These are phyloP conservation scores for Troglohyphantes excavatus DNA, from an alignment of 2,888 invertebrate species.

Conservation along the genomic window DNA sequence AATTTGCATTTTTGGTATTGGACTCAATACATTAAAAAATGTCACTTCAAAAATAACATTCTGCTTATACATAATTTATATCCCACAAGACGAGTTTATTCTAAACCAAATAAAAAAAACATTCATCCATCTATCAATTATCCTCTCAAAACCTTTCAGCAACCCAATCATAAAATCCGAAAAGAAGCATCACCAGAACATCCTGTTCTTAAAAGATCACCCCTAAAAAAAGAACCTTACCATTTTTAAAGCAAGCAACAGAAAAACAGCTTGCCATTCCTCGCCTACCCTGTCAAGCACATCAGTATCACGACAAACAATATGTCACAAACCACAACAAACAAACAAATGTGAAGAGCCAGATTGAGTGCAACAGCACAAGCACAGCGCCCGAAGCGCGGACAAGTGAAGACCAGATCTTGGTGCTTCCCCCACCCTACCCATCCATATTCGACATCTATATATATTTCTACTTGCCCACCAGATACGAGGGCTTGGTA, in stretches of 20 bases:
- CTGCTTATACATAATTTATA: too few species aligned
- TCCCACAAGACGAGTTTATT: too few species aligned
- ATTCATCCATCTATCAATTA: too few species aligned
- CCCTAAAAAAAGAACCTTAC: background rate
- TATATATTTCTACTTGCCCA: background rate
- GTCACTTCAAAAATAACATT: too few species aligned
- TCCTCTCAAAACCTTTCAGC: background rate
- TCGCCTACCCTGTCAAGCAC: conserved; percentile 46
- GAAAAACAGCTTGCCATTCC: background rate
- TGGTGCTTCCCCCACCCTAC: background rate
- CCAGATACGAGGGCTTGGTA: background rate
- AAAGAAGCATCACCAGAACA: background rate
- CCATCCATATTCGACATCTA: conserved; percentile 32
- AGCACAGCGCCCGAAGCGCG: conserved; percentile 32
- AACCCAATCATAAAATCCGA: background rate
- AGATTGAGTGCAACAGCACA: conserved; percentile 53
- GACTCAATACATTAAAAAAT: too few species aligned
- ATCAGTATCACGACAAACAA: conserved; percentile 45
- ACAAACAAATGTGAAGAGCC: conserved; percentile 55
- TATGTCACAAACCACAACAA: conserved; percentile 64
- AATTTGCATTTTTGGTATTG: too few species aligned
- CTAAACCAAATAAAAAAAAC: too few species aligned
- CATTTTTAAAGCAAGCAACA: background rate
- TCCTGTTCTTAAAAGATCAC: background rate
- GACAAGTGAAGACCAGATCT: conserved; percentile 7